Percentiles rank a stretch among this genome's conserved stretches.
phyloP scores from a whole-genome alignment of 30 jellyfish, hydroid and myxozoan genomes.

The Turritopsis dohrnii region DNA sequence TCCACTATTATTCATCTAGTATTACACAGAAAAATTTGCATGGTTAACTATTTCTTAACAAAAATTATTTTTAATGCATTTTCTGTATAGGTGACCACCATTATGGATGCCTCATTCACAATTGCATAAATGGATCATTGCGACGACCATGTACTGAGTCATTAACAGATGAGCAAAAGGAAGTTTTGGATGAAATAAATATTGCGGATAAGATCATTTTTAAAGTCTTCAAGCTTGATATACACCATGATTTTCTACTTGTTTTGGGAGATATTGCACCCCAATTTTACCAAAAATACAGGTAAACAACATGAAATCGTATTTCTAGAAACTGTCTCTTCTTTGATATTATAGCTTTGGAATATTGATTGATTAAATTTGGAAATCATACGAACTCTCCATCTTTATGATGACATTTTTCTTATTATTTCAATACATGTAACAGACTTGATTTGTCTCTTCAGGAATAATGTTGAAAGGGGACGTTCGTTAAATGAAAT shows the following conservation, averaged over 20 bases:
- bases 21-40: not conserved
- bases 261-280: constrained; percentile 27
- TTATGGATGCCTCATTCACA: constrained; percentile 24
- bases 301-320: no score
- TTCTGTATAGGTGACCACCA: constrained; percentile 25
- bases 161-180: constrained; percentile 16
- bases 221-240: constrained; percentile 11
- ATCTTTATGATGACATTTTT: no score
- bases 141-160: constrained; percentile 9
- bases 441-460: not conserved
- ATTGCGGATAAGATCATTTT: constrained; percentile 15
- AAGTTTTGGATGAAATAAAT: not conserved
- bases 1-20: no score
- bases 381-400: no score
- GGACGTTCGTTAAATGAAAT: not conserved
- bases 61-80: not conserved
- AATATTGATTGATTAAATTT: no score
- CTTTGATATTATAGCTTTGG: no score
- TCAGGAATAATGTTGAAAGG: not conserved
- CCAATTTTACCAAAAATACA: constrained; percentile 4
- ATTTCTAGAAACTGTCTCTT: no score
- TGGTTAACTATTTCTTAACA: not conserved
- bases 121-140: constrained; percentile 23
- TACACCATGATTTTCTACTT: constrained; percentile 20
- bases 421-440: no score